phyloP scores from a whole-genome alignment of 2,113 vertebrate genomes.

The Archilochus colubris region DNA sequence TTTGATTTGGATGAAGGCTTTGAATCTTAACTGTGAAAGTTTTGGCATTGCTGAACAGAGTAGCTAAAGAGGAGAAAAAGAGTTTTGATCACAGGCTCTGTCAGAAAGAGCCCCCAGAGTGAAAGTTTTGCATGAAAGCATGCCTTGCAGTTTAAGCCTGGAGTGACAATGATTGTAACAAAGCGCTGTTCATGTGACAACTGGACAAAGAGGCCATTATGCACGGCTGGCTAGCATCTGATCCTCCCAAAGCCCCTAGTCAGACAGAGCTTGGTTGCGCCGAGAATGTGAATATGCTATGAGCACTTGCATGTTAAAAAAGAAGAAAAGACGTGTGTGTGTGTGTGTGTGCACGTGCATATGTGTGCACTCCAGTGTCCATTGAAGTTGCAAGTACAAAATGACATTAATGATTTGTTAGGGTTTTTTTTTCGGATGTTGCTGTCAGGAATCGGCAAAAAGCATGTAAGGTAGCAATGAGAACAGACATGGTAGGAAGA shows the following conservation, averaged over 20 bases:
- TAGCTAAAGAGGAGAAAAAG: conserved; percentile 15
- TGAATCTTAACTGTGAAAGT: conserved; percentile 17
- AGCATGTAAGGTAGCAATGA: neutral
- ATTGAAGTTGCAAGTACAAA: neutral
- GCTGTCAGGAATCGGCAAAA: neutral
- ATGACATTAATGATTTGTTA: neutral
- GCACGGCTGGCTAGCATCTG: conserved; percentile 66
- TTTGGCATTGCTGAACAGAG: neutral
- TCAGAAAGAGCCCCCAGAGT: conserved; percentile 55
- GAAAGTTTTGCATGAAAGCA: conserved; percentile 69
- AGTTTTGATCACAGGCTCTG: conserved; percentile 59
- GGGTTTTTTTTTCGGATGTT: neutral
- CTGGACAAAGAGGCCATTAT: conserved; percentile 80
- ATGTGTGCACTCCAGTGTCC: neutral
- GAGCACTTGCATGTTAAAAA: conserved; percentile 24
- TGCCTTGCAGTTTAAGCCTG: conserved; percentile 67
- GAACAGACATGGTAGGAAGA: neutral
- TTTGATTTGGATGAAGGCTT: neutral
- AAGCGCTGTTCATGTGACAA: conserved; percentile 82
- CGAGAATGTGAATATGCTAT: conserved; percentile 58
- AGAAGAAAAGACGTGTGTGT: neutral
- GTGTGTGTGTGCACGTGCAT: fast-evolving
- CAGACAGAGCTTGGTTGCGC: conserved; percentile 57
- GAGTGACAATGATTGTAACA: conserved; percentile 78
- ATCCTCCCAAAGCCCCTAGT: conserved; percentile 55